Evolutionary conservation across 2,113 vertebrate species (phyloP), one percentile per base, ranked within the genome.

Genomic region (Seriola rivoliana): DNA sequence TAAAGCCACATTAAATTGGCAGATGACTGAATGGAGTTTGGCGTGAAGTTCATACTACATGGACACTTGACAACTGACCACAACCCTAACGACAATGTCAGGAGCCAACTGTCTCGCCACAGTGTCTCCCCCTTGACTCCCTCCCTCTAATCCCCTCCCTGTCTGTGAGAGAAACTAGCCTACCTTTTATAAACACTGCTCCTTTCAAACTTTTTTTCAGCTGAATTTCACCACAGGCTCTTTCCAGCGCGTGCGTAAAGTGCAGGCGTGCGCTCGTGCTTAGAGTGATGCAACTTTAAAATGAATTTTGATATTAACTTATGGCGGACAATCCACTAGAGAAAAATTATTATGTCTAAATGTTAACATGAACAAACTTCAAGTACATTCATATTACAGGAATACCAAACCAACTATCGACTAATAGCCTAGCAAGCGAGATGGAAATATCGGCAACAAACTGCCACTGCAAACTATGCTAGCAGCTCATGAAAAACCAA

Each of bases 71-170:
- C 75, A 88, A 78, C 58, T 38, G 36, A 78, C 83, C 80, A 71
- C 75, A 83, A 85, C 62, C 82, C 75, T 64, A 72, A 84, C 71
- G 81, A 87, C 75, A 77, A 75, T 2, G 57, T 72, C 42, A 68
- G 25, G 54, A 85, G 85, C 88, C 85, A 81, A 65, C 14, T 62
- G 83, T 85, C 73, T 68, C 50, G 75, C 65, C 78, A 25, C 81
- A 60, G 44, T 62, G 69, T 70, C 65, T 44, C 25, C 52, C 50
- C 34, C 58, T 21, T 3, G 0, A 44, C 40, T 25, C 29, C n/a
- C 32, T 50, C 38, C 12, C 58, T 38, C 64, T 52, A 4, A 4
- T 57, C 23, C 55, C 66, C 48, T 58, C 63, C 58, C 60, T 13
- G 14, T 42, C 44, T 36, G 3, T 4, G 0, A 13, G 48, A 64